Percentiles rank a stretch among this genome's conserved stretches.
These are phyloP conservation scores for Perca schrenkii DNA, from an alignment of 2,113 vertebrate species.

Conservation along the genomic window DNA sequence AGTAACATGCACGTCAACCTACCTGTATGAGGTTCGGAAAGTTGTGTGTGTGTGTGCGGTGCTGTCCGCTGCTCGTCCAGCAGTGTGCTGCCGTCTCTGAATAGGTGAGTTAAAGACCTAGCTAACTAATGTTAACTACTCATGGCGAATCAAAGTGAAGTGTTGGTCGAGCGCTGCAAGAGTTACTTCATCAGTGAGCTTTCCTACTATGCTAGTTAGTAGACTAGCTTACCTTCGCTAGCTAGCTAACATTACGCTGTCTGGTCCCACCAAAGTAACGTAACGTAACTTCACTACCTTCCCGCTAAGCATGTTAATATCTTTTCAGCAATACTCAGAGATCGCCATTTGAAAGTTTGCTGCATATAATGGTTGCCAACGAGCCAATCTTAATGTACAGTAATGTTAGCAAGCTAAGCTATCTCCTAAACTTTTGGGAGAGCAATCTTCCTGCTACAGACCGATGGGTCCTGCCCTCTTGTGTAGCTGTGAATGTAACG, in stretches of 20 bases:
- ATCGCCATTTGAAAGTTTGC: background rate
- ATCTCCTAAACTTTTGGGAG: conserved; percentile 11
- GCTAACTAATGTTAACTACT: background rate
- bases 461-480: background rate
- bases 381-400: background rate
- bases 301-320: background rate
- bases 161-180: background rate
- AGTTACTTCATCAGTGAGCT: background rate
- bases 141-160: conserved; percentile 24
- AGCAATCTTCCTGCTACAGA: background rate
- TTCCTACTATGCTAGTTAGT: conserved; percentile 33
- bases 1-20: conserved; percentile 38
- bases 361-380: background rate
- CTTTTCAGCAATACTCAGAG: background rate
- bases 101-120: conserved; percentile 47
- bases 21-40: conserved; percentile 3
- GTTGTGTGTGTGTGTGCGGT: conserved; percentile 7
- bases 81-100: conserved; percentile 15
- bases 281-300: background rate
- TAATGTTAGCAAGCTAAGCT: conserved; percentile 47
- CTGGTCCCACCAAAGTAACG: background rate
- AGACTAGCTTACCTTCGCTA: conserved; percentile 8
- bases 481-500: too few relatives aligned
- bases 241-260: conserved; percentile 20
- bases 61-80: conserved; percentile 1